These are phyloP conservation scores for Sander vitreus DNA, from an alignment of 2,113 vertebrate genomes.

Conservation along the genomic window DNA sequence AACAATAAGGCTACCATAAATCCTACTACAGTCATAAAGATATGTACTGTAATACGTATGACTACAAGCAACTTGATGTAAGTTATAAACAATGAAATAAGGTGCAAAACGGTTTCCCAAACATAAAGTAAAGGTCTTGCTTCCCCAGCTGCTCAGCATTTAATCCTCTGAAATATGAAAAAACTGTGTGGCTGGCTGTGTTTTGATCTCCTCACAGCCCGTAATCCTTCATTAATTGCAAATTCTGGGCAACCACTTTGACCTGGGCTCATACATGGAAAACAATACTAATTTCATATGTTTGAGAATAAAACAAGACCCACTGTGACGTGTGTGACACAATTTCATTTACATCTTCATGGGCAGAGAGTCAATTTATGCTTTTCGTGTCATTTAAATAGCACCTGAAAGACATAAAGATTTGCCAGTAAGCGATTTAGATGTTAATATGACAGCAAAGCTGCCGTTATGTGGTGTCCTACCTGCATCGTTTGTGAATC, in stretches of 20 bases:
- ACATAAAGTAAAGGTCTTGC: constrained; percentile 28
- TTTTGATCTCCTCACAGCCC: constrained; percentile 67
- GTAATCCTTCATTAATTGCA: constrained; percentile 77
- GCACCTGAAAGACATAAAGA: background rate
- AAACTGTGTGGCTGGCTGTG: constrained; percentile 51
- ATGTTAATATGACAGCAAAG: background rate
- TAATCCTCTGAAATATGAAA: constrained; percentile 78
- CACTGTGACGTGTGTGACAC: constrained; percentile 32
- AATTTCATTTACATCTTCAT: background rate
- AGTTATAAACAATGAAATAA: constrained; percentile 13
- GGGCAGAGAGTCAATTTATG: background rate
- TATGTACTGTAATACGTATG: background rate
- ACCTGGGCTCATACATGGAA: constrained; percentile 50
- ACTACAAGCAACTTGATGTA: background rate
- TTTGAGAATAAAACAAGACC: constrained; percentile 28
- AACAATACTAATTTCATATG: constrained; percentile 29
- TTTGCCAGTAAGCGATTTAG: background rate
- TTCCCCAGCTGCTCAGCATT: constrained; percentile 52
- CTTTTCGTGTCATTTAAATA: background rate
- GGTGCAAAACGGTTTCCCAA: constrained; percentile 27
- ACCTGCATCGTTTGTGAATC: constrained; percentile 43
- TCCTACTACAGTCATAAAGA: background rate
- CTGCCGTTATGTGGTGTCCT: background rate
- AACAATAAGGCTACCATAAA: background rate
- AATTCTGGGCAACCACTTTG: constrained; percentile 64